Percentiles rank a stretch among this genome's conserved stretches.
phyloP scores from a whole-genome alignment of 2,797 vertebrate genomes.

The Neoniphon sammara region DNA sequence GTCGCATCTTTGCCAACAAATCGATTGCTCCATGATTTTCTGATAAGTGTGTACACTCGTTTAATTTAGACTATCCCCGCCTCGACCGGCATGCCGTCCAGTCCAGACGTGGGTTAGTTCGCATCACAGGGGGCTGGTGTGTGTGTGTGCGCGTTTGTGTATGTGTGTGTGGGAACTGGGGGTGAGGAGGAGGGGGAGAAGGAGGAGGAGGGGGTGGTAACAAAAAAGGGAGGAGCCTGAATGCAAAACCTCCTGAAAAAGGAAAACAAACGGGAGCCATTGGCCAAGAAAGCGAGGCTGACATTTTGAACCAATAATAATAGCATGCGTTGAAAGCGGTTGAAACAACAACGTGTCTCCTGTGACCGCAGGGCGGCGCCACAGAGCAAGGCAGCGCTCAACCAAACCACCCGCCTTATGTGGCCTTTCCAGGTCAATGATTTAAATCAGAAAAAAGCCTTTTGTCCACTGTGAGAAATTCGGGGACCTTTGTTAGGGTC shows the following conservation, averaged over 20 bases:
- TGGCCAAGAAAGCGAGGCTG: constrained; percentile 52
- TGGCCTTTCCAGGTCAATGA: background rate
- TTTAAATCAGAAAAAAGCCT: background rate
- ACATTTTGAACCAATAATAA: constrained; percentile 70
- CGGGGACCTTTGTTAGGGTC: background rate
- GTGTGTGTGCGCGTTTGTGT: constrained; percentile 6
- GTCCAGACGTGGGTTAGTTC: background rate
- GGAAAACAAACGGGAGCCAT: constrained; percentile 38
- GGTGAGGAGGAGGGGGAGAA: background rate
- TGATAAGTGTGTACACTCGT: background rate
- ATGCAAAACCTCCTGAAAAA: background rate
- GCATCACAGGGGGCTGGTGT: constrained; percentile 51
- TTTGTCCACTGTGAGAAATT: background rate
- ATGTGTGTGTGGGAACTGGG: background rate
- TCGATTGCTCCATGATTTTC: constrained; percentile 24
- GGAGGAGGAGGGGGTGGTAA: constrained; percentile 25
- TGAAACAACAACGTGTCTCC: background rate
- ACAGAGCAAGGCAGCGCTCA: constrained; percentile 40
- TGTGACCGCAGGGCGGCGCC: constrained; percentile 55
- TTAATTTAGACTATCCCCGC: constrained; percentile 52
- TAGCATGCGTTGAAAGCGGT: constrained; percentile 3
- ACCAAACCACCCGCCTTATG: background rate
- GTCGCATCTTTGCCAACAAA: constrained; percentile 43
- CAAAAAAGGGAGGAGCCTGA: constrained; percentile 55
- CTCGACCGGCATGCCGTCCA: constrained; percentile 43